Evolutionary conservation across 2,797 vertebrate genomes (phyloP).

Genomic region (Clarias fuscus): DNA sequence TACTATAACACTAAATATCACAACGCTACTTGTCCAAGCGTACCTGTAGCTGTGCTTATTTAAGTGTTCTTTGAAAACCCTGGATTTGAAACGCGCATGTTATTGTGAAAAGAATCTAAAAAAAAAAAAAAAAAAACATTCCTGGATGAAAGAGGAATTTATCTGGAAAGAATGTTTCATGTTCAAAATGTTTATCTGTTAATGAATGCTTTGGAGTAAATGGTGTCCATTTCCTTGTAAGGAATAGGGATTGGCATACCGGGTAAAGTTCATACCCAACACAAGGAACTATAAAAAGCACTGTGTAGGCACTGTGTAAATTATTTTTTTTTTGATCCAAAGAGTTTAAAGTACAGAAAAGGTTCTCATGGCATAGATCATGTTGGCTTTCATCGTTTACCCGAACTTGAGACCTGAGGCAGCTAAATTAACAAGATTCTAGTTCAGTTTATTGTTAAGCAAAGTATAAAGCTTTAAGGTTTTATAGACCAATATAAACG

Average conservation of each 20-base stretch:
- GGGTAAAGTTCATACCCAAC: slow-evolving; percentile 9
- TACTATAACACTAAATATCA: no score
- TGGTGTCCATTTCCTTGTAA: not conserved
- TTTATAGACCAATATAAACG: not conserved
- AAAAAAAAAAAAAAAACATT: not conserved
- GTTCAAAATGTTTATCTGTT: not conserved
- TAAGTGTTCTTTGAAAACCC: not conserved
- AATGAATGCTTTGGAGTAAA: not conserved
- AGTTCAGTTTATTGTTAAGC: not conserved
- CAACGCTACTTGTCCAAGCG: no score
- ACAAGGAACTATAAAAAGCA: slow-evolving; percentile 2
- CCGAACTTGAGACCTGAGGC: not conserved
- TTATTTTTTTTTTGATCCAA: not conserved
- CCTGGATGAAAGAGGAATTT: no score
- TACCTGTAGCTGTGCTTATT: not conserved
- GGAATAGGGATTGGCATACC: not conserved
- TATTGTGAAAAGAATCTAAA: not conserved
- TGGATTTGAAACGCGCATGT: not conserved
- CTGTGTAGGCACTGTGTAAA: not conserved
- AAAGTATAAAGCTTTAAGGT: not conserved
- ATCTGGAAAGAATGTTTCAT: not conserved
- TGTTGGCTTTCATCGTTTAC: no score
- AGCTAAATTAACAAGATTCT: not conserved
- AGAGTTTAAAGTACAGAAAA: not conserved
- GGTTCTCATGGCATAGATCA: not conserved